Evolutionary conservation across 1,140 invertebrate species (phyloP).

Genomic region (Brachionus angularis): DNA sequence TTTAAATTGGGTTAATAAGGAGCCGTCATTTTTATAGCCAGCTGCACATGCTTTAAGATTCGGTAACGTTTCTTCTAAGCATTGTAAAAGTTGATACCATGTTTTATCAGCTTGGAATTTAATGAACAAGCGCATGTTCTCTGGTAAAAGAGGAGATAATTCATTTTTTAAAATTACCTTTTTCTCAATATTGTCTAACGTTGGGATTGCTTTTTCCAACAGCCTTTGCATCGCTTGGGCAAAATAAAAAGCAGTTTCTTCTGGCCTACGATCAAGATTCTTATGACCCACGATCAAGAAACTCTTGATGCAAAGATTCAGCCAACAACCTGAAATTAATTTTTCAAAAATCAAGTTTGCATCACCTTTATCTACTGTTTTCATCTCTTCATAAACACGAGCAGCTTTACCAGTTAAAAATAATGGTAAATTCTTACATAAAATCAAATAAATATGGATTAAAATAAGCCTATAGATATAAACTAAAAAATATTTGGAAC

Average conservation of each 20-base stretch:
- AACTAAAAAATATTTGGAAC: too few species aligned
- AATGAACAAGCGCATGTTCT: not conserved
- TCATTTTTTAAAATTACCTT: constrained; percentile 8
- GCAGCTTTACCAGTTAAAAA: constrained; percentile 13
- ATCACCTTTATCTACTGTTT: not conserved
- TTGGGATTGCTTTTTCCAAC: constrained; percentile 3
- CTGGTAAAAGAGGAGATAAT: not conserved
- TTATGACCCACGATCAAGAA: not conserved
- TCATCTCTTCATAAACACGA: constrained; percentile 3
- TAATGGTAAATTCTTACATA: too few species aligned
- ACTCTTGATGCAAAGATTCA: constrained; percentile 1
- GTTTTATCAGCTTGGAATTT: not conserved
- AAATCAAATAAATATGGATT: too few species aligned
- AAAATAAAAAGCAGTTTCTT: not conserved
- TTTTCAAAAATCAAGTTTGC: constrained; percentile 1
- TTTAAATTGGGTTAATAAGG: not conserved
- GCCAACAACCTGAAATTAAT: too few species aligned
- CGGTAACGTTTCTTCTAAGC: not conserved
- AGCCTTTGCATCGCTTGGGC: not conserved
- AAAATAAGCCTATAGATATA: too few species aligned
- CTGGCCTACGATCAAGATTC: too few species aligned
- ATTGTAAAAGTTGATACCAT: not conserved
- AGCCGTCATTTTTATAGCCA: not conserved
- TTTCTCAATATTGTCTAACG: not conserved
- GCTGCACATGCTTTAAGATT: not conserved